phyloP scores from a whole-genome alignment of 2,113 vertebrate species.

The Prionailurus bengalensis region DNA sequence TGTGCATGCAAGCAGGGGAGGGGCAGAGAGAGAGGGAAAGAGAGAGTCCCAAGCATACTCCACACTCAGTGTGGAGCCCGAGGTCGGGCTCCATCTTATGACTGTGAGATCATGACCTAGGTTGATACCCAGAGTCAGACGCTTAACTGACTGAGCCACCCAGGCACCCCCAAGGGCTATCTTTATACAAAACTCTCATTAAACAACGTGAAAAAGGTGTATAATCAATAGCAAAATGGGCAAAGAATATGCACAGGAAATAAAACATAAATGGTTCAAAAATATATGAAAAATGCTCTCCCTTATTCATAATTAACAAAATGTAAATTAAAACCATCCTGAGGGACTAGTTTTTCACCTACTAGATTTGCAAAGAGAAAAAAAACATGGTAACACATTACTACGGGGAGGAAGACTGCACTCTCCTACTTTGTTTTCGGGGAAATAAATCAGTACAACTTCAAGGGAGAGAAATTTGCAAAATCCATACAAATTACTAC shows the following conservation, averaged over 20 bases:
- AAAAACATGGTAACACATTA: background rate
- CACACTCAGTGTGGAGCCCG: too few species aligned
- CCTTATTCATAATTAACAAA: background rate
- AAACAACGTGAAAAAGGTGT: background rate
- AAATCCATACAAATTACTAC: background rate
- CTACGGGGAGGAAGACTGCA: background rate
- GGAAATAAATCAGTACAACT: background rate
- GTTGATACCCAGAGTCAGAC: too few species aligned
- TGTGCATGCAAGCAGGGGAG: too few species aligned
- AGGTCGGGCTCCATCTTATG: too few species aligned
- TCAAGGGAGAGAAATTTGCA: background rate
- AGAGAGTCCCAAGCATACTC: too few species aligned
- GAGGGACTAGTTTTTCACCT: slow-evolving; percentile 20
- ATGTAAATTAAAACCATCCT: background rate
- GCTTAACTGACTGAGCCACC: too few species aligned
- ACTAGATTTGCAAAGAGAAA: background rate
- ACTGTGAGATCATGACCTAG: too few species aligned
- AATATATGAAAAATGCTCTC: background rate
- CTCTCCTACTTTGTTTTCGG: background rate
- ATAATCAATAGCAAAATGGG: slow-evolving; percentile 3
- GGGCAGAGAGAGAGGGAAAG: too few species aligned
- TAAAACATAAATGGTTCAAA: background rate
- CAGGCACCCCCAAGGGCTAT: background rate
- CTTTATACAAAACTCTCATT: background rate
- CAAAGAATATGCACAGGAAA: slow-evolving; percentile 29